These are phyloP conservation scores for Altica lythri DNA, from an alignment of 2,888 invertebrate genomes.

Conservation along the genomic window DNA sequence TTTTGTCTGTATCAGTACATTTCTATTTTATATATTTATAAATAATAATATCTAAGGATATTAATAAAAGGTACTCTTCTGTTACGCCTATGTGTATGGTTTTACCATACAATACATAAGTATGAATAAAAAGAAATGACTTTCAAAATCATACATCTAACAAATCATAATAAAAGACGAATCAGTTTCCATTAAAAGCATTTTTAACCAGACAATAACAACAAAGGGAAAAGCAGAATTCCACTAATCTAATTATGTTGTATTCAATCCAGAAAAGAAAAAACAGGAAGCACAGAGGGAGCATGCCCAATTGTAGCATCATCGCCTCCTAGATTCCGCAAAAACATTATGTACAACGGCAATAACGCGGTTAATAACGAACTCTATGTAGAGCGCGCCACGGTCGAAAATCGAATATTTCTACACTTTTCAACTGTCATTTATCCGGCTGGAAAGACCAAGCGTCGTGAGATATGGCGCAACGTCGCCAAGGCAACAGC, in stretches of 20 bases:
- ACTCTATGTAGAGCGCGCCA: constrained; percentile 23
- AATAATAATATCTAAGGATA: too few species aligned
- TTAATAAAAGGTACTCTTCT: too few species aligned
- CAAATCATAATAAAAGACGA: neutral
- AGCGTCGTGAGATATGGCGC: constrained; percentile 45
- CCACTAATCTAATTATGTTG: constrained; percentile 19
- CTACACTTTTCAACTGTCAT: constrained; percentile 28
- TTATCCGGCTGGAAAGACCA: constrained; percentile 28
- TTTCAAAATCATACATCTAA: too few species aligned
- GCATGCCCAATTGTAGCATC: constrained; percentile 21
- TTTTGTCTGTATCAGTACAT: too few species aligned
- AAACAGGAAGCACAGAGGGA: constrained; percentile 3
- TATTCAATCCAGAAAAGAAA: constrained; percentile 10
- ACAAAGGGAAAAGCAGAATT: constrained; percentile 2
- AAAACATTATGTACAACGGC: constrained; percentile 22
- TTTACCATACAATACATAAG: too few species aligned
- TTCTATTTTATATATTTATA: too few species aligned
- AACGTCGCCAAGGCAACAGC: constrained; percentile 53
- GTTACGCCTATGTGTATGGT: too few species aligned
- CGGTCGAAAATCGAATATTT: constrained; percentile 26
- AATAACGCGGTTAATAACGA: constrained; percentile 24
- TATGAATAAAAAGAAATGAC: too few species aligned
- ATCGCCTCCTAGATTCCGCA: constrained; percentile 14
- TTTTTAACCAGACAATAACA: neutral
- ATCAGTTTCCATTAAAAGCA: neutral